Conservation (phyloP, 2,797 vertebrate species). For the Carcharodon carcharias region DNA sequence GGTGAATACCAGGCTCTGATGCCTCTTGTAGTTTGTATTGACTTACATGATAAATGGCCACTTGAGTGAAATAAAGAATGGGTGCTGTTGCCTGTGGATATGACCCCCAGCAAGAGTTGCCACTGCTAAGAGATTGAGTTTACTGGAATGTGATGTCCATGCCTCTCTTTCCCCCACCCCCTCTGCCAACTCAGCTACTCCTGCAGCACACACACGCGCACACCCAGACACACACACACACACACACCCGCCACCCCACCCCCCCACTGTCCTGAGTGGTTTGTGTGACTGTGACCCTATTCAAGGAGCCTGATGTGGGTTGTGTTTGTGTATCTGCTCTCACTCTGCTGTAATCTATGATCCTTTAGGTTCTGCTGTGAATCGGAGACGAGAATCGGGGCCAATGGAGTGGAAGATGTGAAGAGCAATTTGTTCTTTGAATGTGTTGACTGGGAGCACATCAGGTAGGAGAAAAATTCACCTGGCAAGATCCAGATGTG, state of each 20-base stretch:
- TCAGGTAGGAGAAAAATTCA: conserved; percentile 67
- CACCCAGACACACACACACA: no score
- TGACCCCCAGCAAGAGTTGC: not conserved
- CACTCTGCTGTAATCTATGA: not conserved
- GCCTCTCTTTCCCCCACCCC: no score
- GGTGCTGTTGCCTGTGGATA: not conserved
- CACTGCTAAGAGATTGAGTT: not conserved
- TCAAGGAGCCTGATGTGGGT: not conserved
- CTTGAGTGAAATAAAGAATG: not conserved
- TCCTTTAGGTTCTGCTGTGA: conserved; percentile 88
- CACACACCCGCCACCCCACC: no score
- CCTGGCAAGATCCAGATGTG: not conserved
- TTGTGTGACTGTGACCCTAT: not conserved
- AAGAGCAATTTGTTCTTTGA: conserved; percentile 94
- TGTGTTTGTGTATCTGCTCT: not conserved
- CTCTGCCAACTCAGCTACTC: no score
- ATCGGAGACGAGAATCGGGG: conserved; percentile 85
- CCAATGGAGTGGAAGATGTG: conserved; percentile 82
- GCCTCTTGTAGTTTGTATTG: not conserved
- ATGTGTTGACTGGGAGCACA: conserved; percentile 95
- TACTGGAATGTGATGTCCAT: not conserved
- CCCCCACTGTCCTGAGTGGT: not conserved
- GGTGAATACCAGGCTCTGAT: not conserved
- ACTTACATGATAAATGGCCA: not conserved
- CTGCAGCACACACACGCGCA: no score